Conservation (phyloP, 2,888 invertebrate species). For the Galerucella calmariensis region DNA sequence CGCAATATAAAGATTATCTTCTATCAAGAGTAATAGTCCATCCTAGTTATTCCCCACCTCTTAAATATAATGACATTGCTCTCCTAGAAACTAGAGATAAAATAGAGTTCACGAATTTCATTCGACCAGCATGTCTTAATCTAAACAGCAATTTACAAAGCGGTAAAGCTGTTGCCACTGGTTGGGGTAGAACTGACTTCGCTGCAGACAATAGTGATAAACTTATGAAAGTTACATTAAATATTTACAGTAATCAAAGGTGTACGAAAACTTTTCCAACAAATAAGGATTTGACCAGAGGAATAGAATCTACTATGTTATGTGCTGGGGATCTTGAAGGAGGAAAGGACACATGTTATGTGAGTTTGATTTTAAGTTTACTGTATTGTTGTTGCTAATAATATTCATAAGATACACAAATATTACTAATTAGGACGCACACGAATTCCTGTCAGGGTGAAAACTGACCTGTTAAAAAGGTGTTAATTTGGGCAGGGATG, state of each 20-base stretch:
- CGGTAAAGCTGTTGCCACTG: constrained; percentile 70
- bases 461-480: no score
- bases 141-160: constrained; percentile 59
- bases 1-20: constrained; percentile 65
- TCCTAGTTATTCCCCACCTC: constrained; percentile 68
- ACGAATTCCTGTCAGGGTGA: no score
- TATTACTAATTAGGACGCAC: no score
- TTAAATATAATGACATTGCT: constrained; percentile 75
- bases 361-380: constrained; percentile 43
- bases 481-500: no score
- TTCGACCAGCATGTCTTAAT: constrained; percentile 76
- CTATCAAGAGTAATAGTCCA: constrained; percentile 64
- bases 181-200: constrained; percentile 70
- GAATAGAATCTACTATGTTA: constrained; percentile 63
- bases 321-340: constrained; percentile 65
- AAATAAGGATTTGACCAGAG: constrained; percentile 52
- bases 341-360: constrained; percentile 61
- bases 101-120: constrained; percentile 65
- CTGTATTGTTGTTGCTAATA: no score
- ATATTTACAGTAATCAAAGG: constrained; percentile 58
- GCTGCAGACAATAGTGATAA: constrained; percentile 59
- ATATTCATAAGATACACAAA: no score
- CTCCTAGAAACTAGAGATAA: constrained; percentile 67
- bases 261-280: constrained; percentile 57
- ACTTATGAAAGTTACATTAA: constrained; percentile 64